Conservation (phyloP, 2,113 vertebrate genomes). For the Scortum barcoo region DNA sequence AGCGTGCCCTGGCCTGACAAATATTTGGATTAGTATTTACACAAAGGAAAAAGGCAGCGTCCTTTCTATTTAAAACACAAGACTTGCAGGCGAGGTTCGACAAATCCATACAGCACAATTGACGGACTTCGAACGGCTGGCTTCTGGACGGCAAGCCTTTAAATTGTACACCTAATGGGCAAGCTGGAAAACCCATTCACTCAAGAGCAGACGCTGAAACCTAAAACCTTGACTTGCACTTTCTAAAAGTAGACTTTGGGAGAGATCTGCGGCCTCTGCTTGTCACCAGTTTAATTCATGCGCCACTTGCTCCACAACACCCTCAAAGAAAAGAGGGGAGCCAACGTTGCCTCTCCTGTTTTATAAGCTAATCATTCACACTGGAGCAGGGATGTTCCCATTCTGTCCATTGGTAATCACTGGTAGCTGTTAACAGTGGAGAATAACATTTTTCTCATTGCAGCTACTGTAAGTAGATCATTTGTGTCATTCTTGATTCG, state of each 20-base stretch:
- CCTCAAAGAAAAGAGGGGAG: constrained; percentile 51
- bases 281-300: constrained; percentile 82
- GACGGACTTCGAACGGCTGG: constrained; percentile 34
- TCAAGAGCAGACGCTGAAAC: constrained; percentile 80
- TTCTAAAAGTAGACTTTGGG: constrained; percentile 87
- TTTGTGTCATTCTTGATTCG: constrained; percentile 53
- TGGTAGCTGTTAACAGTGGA: constrained; percentile 25
- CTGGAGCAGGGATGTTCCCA: constrained; percentile 26
- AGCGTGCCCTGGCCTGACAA: neutral
- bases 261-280: constrained; percentile 66
- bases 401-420: constrained; percentile 29
- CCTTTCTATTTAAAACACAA: neutral
- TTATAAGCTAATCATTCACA: constrained; percentile 44
- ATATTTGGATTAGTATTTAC: neutral
- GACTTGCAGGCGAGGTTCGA: neutral
- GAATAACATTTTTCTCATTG: constrained; percentile 44
- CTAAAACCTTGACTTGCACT: constrained; percentile 86
- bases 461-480: constrained; percentile 55
- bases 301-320: constrained; percentile 58
- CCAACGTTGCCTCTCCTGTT: constrained; percentile 43
- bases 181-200: constrained; percentile 83
- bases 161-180: constrained; percentile 73
- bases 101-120: constrained; percentile 25
- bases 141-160: constrained; percentile 50
- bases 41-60: neutral